Evolutionary conservation across 1,140 invertebrate genomes (phyloP), one percentile per base, ranked within the genome.

Genomic region (Plectrocnemia conspersa): DNA sequence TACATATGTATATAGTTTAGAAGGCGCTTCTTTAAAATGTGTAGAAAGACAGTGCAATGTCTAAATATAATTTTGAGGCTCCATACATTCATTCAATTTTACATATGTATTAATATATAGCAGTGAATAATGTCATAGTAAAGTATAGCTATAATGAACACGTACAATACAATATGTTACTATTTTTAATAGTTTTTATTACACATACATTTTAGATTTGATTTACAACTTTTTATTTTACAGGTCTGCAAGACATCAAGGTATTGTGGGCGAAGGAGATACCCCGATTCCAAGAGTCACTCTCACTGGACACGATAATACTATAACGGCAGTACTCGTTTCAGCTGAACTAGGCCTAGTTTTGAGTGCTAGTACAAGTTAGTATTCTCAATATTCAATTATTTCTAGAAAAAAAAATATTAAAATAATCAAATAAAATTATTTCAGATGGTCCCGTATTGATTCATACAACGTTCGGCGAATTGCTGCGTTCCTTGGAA

Each of bases 321-420:
- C 93, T 36, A 89, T 99, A 35, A 90, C 90, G 33, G 91, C 88
- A 65, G 90, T 98, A 52, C 90, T 93, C 42, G 96, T 99, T 33
- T 96, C 94, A 3, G 96, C 97, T 13, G 97, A 99, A 71, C 81
- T 99, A 23, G 97, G 96, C 13, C 78, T 98, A n/a, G 95, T 99
- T 42, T 88, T 99, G 33, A 97, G 93, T 38, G 93, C 91, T 33
- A 92, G 89, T 11, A 79, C 85, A 66, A 86, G 89, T 93, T 72
- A 79, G 82, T 79, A 50, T 44, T 6, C 6, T 48, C 2, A n/a
- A n/a, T n/a, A 33, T 21, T 22, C 24, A 13, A 42, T 53, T 24
- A 27, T 3, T 18, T 29, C 25, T n/a, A 49, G 52, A 21, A 25
- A 36, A 49, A 15, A 19, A 21, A 38, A 32, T 36, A 44, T 55